Percentiles rank a stretch among this genome's conserved stretches.
Conservation (phyloP, 1,140 invertebrate genomes). For the Stegodyphus dumicola region DNA sequence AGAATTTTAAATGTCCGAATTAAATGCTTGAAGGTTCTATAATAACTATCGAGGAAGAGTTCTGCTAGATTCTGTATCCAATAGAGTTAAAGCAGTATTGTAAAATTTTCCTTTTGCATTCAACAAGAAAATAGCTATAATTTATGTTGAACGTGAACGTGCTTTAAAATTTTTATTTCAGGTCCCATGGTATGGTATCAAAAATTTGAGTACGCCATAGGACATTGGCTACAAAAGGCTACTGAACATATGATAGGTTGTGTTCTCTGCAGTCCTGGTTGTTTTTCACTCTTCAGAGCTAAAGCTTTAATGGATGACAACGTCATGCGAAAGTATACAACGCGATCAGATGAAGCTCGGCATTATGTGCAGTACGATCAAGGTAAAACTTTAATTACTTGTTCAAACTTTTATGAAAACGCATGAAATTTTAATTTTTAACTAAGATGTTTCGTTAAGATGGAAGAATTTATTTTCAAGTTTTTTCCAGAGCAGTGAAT, state of each 20-base stretch:
- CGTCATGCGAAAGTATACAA: conserved; percentile 74
- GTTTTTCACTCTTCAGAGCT: conserved; percentile 74
- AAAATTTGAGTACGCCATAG: conserved; percentile 77
- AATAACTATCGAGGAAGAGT: too few relatives aligned
- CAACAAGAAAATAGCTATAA: too few relatives aligned
- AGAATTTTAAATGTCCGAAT: too few relatives aligned
- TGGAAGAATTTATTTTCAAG: background rate
- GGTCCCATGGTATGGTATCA: conserved; percentile 76
- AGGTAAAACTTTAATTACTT: conserved; percentile 65
- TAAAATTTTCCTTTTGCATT: too few relatives aligned
- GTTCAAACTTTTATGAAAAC: too few relatives aligned
- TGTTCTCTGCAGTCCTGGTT: conserved; percentile 76
- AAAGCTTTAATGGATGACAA: conserved; percentile 75
- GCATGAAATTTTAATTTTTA: too few relatives aligned
- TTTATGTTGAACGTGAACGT: too few relatives aligned
- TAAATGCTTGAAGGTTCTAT: too few relatives aligned
- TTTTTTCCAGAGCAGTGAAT: background rate
- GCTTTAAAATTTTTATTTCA: conserved; percentile 36
- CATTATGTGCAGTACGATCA: conserved; percentile 77
- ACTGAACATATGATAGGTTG: conserved; percentile 78
- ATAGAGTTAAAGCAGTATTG: too few relatives aligned
- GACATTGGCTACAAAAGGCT: conserved; percentile 78
- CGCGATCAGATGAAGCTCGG: conserved; percentile 71
- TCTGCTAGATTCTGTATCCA: too few relatives aligned
- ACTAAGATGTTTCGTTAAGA: too few relatives aligned